Conservation (phyloP, 1,140 invertebrate genomes). For the Leptestheria dahalacensis region DNA sequence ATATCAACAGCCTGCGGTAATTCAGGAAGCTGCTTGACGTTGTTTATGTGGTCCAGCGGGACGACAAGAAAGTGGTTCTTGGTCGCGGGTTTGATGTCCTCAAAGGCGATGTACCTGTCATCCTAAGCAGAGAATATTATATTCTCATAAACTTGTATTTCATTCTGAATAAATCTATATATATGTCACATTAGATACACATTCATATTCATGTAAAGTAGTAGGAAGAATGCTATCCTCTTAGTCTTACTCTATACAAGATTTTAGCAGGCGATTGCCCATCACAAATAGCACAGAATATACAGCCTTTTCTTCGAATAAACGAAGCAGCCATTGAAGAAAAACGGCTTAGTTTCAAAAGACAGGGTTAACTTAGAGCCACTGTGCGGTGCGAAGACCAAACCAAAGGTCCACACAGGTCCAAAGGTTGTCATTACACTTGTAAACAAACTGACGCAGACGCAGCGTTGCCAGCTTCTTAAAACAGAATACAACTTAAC, state of each 20-base stretch:
- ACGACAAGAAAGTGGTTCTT: slow-evolving; percentile 31
- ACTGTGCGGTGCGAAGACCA: too few relatives aligned
- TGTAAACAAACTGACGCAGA: too few relatives aligned
- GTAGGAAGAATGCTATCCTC: too few relatives aligned
- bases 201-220: too few relatives aligned
- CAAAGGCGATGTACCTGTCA: slow-evolving; percentile 27
- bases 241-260: background rate
- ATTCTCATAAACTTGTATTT: background rate
- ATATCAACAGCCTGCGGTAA: background rate
- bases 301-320: background rate
- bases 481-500: too few relatives aligned
- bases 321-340: background rate
- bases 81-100: slow-evolving; percentile 29
- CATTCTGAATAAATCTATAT: too few relatives aligned
- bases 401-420: too few relatives aligned
- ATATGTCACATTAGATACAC: too few relatives aligned
- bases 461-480: too few relatives aligned
- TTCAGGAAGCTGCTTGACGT: slow-evolving; percentile 24
- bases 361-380: too few relatives aligned
- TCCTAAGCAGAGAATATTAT: slow-evolving; percentile 17
- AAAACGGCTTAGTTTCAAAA: background rate
- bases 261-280: background rate
- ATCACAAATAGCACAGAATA: background rate
- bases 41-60: slow-evolving; percentile 27
- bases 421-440: too few relatives aligned